These are phyloP conservation scores for Harpegnathos saltator DNA, from an alignment of 1,140 invertebrate species.

Conservation along the genomic window DNA sequence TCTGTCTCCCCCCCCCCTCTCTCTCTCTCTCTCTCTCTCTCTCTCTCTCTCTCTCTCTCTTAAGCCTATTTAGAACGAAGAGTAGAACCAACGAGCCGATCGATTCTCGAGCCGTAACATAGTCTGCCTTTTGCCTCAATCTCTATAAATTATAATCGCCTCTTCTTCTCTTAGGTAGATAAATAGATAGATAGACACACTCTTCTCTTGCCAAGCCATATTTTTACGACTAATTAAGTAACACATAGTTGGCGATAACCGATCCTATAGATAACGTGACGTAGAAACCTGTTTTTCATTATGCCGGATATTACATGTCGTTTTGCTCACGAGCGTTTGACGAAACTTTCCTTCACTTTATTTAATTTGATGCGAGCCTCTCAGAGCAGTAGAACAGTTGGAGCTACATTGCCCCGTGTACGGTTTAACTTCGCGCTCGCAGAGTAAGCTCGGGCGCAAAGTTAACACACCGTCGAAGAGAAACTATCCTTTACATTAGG, in stretches of 20 bases:
- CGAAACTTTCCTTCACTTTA: constrained; percentile 20
- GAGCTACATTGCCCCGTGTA: constrained; percentile 10
- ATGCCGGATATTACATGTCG: not conserved
- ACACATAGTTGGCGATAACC: constrained; percentile 32
- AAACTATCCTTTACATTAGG: too few relatives aligned
- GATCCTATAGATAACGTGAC: constrained; percentile 58
- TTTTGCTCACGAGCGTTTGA: constrained; percentile 15
- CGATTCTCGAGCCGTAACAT: constrained; percentile 72
- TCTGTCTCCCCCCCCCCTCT: too few relatives aligned
- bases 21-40: too few relatives aligned
- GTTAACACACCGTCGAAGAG: too few relatives aligned
- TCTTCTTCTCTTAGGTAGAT: constrained; percentile 32
- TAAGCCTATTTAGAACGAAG: constrained; percentile 70
- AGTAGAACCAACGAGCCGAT: constrained; percentile 38
- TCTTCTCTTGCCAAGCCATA: constrained; percentile 43
- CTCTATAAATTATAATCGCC: constrained; percentile 44
- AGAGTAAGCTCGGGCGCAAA: not conserved
- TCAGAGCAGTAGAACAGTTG: constrained; percentile 26
- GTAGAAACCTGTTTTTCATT: constrained; percentile 55
- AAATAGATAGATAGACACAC: constrained; percentile 32
- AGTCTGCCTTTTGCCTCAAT: constrained; percentile 85
- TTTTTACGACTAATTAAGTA: constrained; percentile 21
- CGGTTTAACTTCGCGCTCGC: constrained; percentile 36
- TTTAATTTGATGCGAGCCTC: constrained; percentile 16
- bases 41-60: constrained; percentile 30